phyloP scores from a whole-genome alignment of 2,888 invertebrate species.

The Morinoia aosen region DNA sequence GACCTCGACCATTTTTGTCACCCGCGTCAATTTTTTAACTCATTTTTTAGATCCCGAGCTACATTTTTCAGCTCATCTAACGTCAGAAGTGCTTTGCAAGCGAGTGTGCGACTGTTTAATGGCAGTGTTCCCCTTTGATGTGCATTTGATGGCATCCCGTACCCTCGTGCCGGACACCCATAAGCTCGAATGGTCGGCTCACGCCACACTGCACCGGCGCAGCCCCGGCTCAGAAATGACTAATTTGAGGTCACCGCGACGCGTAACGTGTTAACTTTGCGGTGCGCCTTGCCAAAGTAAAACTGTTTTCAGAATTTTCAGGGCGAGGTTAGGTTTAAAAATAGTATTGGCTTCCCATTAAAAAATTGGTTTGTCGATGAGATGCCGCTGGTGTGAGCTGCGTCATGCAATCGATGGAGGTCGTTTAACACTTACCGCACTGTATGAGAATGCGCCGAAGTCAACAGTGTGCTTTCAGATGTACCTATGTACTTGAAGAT shows the following conservation, averaged over 20 bases:
- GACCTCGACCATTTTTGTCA: background rate
- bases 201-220: background rate
- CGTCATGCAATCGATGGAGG: background rate
- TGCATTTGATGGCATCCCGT: background rate
- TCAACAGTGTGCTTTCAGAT: background rate
- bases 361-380: background rate
- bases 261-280: background rate
- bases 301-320: background rate
- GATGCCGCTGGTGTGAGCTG: background rate
- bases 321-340: background rate
- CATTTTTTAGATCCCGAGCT: background rate
- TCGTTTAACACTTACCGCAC: background rate
- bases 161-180: background rate
- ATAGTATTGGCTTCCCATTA: background rate
- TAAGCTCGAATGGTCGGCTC: background rate
- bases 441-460: background rate
- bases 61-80: slow-evolving; percentile 39
- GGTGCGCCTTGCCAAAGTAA: background rate
- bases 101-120: slow-evolving; percentile 14
- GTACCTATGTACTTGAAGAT: too few species aligned
- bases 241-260: background rate
- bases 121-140: slow-evolving; percentile 22
- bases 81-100: slow-evolving; percentile 15
- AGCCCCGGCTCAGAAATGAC: background rate
- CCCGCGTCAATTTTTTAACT: background rate